Conservation (phyloP, 1,140 invertebrate species). For the Myzus persicae region DNA sequence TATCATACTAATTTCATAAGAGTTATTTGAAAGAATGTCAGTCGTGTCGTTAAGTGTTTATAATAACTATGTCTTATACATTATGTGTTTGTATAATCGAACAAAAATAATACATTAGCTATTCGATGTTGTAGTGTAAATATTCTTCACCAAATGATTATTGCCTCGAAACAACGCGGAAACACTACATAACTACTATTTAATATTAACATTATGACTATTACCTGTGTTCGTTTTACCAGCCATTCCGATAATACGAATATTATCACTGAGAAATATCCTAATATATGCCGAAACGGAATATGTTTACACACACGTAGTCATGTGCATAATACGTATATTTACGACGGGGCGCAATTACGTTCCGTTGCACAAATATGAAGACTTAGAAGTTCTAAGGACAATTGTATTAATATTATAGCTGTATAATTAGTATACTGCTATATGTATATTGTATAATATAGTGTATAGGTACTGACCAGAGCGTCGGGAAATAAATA, state of each 20-base stretch:
- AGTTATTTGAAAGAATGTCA: not conserved
- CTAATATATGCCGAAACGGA: not conserved
- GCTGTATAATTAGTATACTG: not conserved
- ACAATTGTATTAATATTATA: not conserved
- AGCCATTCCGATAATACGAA: not conserved
- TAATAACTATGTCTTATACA: not conserved
- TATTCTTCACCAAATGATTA: too few relatives aligned
- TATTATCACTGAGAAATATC: not conserved
- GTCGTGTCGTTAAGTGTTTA: not conserved
- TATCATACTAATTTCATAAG: too few relatives aligned
- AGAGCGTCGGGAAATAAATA: not conserved
- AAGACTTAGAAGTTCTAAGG: not conserved
- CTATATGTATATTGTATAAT: too few relatives aligned
- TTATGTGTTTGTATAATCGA: too few relatives aligned
- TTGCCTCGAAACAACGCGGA: not conserved
- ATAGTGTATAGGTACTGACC: not conserved
- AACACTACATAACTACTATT: not conserved
- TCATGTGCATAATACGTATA: not conserved
- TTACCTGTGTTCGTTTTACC: not conserved
- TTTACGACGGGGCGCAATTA: not conserved
- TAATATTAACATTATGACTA: not conserved
- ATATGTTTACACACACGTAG: not conserved
- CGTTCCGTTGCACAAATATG: not conserved
- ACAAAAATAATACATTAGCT: too few relatives aligned
- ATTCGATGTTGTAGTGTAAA: too few relatives aligned